These are phyloP conservation scores for Apantesis nais DNA, from an alignment of 2,888 invertebrate species.

Conservation along the genomic window DNA sequence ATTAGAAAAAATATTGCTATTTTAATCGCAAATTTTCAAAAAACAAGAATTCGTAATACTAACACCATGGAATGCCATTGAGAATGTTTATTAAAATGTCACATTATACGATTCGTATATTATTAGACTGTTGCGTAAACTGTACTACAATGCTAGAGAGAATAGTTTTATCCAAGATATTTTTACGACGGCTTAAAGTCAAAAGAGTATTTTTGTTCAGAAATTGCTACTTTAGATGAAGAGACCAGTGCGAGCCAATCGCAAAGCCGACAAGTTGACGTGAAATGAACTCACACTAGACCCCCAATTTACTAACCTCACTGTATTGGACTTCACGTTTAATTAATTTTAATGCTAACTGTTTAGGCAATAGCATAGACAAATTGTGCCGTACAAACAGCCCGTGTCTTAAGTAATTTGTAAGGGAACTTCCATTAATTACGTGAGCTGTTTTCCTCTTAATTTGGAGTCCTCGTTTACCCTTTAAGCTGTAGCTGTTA, in stretches of 20 bases:
- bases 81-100: constrained; percentile 36
- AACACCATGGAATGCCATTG: constrained; percentile 18
- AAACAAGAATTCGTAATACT: constrained; percentile 26
- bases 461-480: not conserved
- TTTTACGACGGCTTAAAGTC: not conserved
- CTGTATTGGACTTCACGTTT: not conserved
- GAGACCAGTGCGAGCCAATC: not conserved
- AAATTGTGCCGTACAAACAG: not conserved
- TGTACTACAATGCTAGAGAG: no score
- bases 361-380: not conserved
- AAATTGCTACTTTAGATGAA: not conserved
- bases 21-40: not conserved
- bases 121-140: constrained; percentile 22
- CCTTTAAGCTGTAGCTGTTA: not conserved
- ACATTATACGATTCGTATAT: constrained; percentile 26
- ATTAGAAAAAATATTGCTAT: not conserved
- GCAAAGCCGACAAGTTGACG: no score
- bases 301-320: not conserved
- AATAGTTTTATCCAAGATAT: no score
- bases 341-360: not conserved
- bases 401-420: constrained; percentile 1
- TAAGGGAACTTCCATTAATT: not conserved
- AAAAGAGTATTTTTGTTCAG: not conserved
- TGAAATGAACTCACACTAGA: no score
- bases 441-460: not conserved